Percentiles rank a stretch among this genome's conserved stretches.
Evolutionary conservation across 2,888 invertebrate genomes (phyloP).

Genomic region (Aromia moschata): DNA sequence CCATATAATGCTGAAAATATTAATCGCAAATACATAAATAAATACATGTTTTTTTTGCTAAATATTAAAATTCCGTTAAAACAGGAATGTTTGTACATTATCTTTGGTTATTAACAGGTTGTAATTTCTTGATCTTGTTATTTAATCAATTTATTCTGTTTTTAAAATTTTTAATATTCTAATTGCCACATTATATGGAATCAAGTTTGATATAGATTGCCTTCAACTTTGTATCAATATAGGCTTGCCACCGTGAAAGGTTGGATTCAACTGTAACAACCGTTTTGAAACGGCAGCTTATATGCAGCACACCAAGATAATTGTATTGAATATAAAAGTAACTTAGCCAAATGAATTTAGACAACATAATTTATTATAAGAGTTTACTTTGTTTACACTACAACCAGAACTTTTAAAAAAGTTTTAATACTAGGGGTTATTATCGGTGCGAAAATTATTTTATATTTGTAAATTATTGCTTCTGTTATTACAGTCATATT

Average conservation of each 20-base stretch:
- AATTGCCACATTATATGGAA: constrained; percentile 38
- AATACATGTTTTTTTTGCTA: no score
- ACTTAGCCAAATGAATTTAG: constrained; percentile 45
- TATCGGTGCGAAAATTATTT: constrained; percentile 40
- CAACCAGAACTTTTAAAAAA: constrained; percentile 27
- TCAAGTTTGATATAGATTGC: constrained; percentile 39
- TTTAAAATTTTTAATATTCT: no score
- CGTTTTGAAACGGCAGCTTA: constrained; percentile 37
- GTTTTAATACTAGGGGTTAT: constrained; percentile 30
- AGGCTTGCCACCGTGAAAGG: constrained; percentile 40
- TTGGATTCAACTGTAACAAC: constrained; percentile 27
- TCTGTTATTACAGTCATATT: constrained; percentile 27
- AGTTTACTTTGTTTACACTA: constrained; percentile 36
- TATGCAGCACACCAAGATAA: constrained; percentile 47
- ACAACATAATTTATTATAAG: constrained; percentile 27
- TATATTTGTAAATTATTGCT: constrained; percentile 49
- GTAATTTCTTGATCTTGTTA: no score
- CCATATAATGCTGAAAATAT: constrained; percentile 34
- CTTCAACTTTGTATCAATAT: constrained; percentile 41
- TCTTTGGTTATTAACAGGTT: no score
- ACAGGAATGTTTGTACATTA: no score
- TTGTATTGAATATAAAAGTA: constrained; percentile 41
- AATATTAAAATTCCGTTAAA: no score
- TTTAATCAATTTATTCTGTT: no score
- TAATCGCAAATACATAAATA: no score